These are phyloP conservation scores for Eubasilissa regina DNA, from an alignment of 1,140 invertebrate genomes.

Conservation along the genomic window DNA sequence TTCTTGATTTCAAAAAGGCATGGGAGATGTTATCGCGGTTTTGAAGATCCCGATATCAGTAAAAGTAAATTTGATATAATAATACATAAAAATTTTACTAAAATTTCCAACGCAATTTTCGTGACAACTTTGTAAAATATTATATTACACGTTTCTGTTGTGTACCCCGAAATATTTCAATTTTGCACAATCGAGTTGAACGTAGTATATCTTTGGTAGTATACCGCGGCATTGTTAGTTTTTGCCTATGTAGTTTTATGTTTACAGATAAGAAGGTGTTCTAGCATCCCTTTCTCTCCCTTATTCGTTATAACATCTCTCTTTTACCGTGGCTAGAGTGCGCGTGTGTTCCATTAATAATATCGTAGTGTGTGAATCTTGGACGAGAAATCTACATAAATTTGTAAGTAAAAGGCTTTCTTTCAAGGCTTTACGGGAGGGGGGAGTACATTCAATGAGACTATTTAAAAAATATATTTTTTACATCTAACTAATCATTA, in stretches of 20 bases:
- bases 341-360: not conserved
- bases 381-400: constrained; percentile 27
- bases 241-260: constrained; percentile 58
- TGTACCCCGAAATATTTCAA: no score
- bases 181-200: not conserved
- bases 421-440: constrained; percentile 12
- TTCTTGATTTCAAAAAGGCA: no score
- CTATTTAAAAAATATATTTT: constrained; percentile 5
- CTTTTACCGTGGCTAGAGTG: not conserved
- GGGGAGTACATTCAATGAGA: not conserved
- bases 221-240: constrained; percentile 57
- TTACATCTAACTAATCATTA: not conserved
- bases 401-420: constrained; percentile 20
- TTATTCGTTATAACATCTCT: constrained; percentile 41
- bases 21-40: no score
- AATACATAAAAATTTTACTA: no score
- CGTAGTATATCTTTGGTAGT: constrained; percentile 16
- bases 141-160: no score
- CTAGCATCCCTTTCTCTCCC: constrained; percentile 11
- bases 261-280: constrained; percentile 55
- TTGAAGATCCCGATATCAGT: no score
- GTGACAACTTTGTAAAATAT: no score
- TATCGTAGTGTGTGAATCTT: not conserved
- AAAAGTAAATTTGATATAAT: no score
- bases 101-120: no score